phyloP scores from a whole-genome alignment of 2,888 invertebrate species.

The Leucophenga maculata region DNA sequence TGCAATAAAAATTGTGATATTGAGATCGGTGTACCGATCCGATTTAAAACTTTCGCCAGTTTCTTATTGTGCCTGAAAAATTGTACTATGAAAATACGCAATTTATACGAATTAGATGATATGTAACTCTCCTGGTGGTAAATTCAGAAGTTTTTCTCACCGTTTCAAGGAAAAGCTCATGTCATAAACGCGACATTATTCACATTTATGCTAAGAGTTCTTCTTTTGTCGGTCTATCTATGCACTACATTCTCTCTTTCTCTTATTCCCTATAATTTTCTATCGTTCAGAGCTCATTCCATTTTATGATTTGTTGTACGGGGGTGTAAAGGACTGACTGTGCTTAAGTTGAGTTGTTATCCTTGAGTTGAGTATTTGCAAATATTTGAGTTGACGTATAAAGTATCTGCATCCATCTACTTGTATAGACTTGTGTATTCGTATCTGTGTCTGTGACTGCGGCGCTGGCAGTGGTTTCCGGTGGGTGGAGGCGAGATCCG shows the following conservation, averaged over 20 bases:
- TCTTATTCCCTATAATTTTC: background rate
- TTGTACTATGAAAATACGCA: too few species aligned
- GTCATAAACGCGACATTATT: slow-evolving; percentile 20
- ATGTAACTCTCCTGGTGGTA: too few species aligned
- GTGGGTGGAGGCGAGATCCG: background rate
- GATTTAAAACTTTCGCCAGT: too few species aligned
- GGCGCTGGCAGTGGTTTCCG: slow-evolving; percentile 27
- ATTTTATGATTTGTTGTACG: background rate
- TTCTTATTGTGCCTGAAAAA: too few species aligned
- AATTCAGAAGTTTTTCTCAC: too few species aligned
- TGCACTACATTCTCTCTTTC: slow-evolving; percentile 1
- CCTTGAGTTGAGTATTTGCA: slow-evolving; percentile 65
- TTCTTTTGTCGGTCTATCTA: background rate
- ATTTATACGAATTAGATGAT: too few species aligned
- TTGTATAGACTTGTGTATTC: slow-evolving; percentile 25
- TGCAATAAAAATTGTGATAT: too few species aligned
- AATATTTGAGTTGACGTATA: slow-evolving; percentile 58
- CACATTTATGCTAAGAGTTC: slow-evolving; percentile 23
- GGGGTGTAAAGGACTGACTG: slow-evolving; percentile 15
- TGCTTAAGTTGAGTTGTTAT: slow-evolving; percentile 66
- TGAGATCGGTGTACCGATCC: too few species aligned
- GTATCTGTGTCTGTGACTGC: slow-evolving; percentile 31
- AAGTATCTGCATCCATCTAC: slow-evolving; percentile 37
- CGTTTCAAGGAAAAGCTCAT: background rate
- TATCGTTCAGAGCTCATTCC: background rate